Evolutionary conservation across 2,888 invertebrate species (phyloP).

Genomic region (Xestia ashworthii): DNA sequence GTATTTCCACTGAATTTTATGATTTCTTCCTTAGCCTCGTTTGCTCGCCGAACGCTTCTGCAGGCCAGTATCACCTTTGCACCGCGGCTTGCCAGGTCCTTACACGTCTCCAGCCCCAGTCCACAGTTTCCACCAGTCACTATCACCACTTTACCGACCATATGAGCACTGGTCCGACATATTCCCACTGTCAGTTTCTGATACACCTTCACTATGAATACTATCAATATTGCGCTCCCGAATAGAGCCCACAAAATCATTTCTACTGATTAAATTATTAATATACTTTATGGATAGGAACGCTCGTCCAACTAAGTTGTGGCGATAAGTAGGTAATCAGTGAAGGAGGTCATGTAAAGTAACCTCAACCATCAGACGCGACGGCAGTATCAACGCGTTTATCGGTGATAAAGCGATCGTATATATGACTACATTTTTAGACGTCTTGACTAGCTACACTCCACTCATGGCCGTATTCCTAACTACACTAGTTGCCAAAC

Average conservation of each 20-base stretch:
- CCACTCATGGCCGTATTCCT: constrained; percentile 70
- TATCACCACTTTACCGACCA: constrained; percentile 87
- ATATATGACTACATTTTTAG: constrained; percentile 56
- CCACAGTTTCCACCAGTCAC: constrained; percentile 88
- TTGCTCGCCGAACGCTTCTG: constrained; percentile 82
- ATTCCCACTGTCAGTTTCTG: constrained; percentile 85
- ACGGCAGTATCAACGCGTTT: constrained; percentile 67
- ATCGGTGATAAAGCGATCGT: constrained; percentile 68
- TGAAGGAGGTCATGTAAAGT: constrained; percentile 61
- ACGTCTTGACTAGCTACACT: constrained; percentile 55
- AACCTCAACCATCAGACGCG: constrained; percentile 60
- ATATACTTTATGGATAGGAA: constrained; percentile 33
- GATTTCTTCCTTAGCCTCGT: constrained; percentile 82
- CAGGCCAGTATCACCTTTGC: constrained; percentile 89
- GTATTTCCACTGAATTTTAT: constrained; percentile 81
- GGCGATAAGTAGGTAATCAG: constrained; percentile 51
- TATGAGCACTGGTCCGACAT: constrained; percentile 84
- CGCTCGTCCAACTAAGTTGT: constrained; percentile 48
- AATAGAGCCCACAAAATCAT: constrained; percentile 75
- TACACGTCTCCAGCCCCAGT: constrained; percentile 89
- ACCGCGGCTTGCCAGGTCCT: constrained; percentile 87
- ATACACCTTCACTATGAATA: constrained; percentile 80
- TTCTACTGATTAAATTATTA: constrained; percentile 54
- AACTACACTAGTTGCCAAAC: constrained; percentile 72
- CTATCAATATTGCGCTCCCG: constrained; percentile 68